Evolutionary conservation across 2,888 invertebrate genomes (phyloP).

Genomic region (Acleris sparsana): DNA sequence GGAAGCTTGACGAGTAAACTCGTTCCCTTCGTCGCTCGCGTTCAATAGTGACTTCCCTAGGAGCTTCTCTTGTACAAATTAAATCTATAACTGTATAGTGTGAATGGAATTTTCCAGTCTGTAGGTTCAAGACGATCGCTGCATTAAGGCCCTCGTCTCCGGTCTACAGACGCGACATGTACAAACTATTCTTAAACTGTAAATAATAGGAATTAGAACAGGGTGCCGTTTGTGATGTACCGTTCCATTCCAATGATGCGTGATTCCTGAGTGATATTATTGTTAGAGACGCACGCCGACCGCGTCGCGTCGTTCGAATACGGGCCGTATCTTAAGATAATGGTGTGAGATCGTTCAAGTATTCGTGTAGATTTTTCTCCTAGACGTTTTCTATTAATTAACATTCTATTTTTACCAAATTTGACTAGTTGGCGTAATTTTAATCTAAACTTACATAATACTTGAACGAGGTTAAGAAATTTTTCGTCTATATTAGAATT

Average conservation of each 20-base stretch:
- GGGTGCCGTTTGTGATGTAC: constrained; percentile 62
- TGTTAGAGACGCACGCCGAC: constrained; percentile 38
- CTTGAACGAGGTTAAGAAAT: constrained; percentile 17
- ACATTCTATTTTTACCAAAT: neutral
- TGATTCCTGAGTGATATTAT: constrained; percentile 69
- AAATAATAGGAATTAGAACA: constrained; percentile 53
- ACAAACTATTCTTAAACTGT: constrained; percentile 51
- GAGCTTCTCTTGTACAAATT: constrained; percentile 35
- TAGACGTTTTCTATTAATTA: neutral
- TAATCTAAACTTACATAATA: constrained; percentile 11
- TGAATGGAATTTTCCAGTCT: constrained; percentile 19
- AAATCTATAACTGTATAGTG: constrained; percentile 10
- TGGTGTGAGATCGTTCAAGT: constrained; percentile 5
- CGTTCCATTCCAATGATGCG: constrained; percentile 64
- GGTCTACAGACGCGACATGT: constrained; percentile 38
- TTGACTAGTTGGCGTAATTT: constrained; percentile 11
- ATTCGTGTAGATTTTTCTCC: neutral
- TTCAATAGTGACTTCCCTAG: constrained; percentile 22
- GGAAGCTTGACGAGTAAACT: no score
- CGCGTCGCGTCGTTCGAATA: constrained; percentile 5
- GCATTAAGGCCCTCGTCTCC: constrained; percentile 20
- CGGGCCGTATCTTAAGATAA: constrained; percentile 4
- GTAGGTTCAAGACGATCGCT: constrained; percentile 22
- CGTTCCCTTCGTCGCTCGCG: neutral
- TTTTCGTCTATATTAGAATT: constrained; percentile 18